Evolutionary conservation across 2,113 vertebrate genomes (phyloP).

Genomic region (Mesocricetus auratus): DNA sequence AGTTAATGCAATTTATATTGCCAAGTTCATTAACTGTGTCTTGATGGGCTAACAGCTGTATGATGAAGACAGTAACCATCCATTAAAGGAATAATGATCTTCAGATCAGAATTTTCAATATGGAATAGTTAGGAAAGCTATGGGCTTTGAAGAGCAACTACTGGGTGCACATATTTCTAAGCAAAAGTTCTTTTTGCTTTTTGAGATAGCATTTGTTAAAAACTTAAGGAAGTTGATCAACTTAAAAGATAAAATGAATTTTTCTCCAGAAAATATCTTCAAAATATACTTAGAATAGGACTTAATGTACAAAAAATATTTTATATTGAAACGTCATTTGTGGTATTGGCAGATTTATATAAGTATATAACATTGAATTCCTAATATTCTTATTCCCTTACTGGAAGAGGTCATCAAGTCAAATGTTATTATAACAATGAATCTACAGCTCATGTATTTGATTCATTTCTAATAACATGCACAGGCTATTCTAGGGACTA

Average conservation of each 20-base stretch:
- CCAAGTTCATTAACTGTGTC: slow-evolving; percentile 70
- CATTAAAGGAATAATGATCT: slow-evolving; percentile 63
- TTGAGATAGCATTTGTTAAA: neutral
- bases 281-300: slow-evolving; percentile 61
- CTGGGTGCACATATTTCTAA: neutral
- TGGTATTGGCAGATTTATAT: neutral
- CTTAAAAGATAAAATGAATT: slow-evolving; percentile 44
- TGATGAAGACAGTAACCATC: slow-evolving; percentile 68
- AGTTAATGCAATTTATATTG: slow-evolving; percentile 67
- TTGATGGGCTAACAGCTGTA: slow-evolving; percentile 69
- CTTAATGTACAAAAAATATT: neutral
- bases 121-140: neutral
- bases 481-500: neutral
- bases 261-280: neutral
- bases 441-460: neutral
- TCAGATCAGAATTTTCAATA: slow-evolving; percentile 32
- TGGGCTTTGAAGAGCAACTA: neutral
- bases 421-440: neutral
- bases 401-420: neutral
- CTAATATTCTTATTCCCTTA: neutral
- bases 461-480: neutral
- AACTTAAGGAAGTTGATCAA: neutral
- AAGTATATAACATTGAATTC: neutral
- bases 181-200: neutral
- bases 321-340: slow-evolving; percentile 32